Evolutionary conservation across 1,140 invertebrate genomes (phyloP).

Genomic region (Tetranychus urticae): DNA sequence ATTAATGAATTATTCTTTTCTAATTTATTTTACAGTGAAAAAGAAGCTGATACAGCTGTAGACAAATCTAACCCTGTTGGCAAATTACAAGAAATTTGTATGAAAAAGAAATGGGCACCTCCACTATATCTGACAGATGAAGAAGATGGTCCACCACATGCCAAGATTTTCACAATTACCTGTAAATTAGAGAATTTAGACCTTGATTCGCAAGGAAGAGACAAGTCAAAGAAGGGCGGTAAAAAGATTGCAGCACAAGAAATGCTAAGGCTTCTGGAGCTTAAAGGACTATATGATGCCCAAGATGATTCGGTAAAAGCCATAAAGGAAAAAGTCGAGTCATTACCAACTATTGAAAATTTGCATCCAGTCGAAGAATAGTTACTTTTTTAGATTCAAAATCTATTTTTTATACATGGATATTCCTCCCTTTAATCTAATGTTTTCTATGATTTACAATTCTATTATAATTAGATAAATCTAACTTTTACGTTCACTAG

Average conservation of each 20-base stretch:
- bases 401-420: too few relatives aligned
- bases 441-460: too few relatives aligned
- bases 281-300: background rate
- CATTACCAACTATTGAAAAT: too few relatives aligned
- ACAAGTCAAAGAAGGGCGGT: slow-evolving; percentile 85
- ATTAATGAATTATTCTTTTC: too few relatives aligned
- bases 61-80: slow-evolving; percentile 58
- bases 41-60: too few relatives aligned
- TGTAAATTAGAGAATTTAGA: slow-evolving; percentile 39
- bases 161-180: slow-evolving; percentile 71
- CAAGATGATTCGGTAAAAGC: background rate
- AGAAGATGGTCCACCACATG: slow-evolving; percentile 72
- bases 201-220: slow-evolving; percentile 30
- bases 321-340: background rate
- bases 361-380: too few relatives aligned
- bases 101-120: slow-evolving; percentile 77
- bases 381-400: too few relatives aligned
- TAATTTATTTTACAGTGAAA: too few relatives aligned
- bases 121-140: slow-evolving; percentile 64
- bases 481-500: too few relatives aligned
- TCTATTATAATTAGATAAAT: too few relatives aligned
- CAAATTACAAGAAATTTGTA: slow-evolving; percentile 72
- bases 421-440: too few relatives aligned
- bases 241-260: slow-evolving; percentile 52
- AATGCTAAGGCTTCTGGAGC: slow-evolving; percentile 1